Conservation (phyloP, 1,140 invertebrate species). For the Mylabris phalerata region DNA sequence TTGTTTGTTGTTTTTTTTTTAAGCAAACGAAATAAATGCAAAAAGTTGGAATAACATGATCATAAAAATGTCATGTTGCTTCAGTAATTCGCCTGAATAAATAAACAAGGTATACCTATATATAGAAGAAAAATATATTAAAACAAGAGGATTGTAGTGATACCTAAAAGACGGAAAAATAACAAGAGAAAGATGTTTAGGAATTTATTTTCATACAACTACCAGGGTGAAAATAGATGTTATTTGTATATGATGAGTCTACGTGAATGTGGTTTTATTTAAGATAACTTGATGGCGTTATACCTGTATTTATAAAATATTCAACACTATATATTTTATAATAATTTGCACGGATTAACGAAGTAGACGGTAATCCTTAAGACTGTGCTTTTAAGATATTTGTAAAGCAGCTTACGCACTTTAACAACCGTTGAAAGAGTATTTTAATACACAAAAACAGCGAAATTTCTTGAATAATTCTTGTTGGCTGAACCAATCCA, state of each 20-base stretch:
- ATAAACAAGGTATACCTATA: too few species aligned
- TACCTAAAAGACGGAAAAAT: slow-evolving; percentile 13
- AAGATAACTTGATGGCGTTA: slow-evolving; percentile 9
- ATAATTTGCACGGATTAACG: slow-evolving; percentile 16
- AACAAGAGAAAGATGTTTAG: slow-evolving; percentile 15
- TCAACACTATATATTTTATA: slow-evolving; percentile 15
- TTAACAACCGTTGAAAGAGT: slow-evolving; percentile 13
- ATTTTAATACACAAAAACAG: slow-evolving; percentile 3
- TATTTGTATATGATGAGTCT: slow-evolving; percentile 6
- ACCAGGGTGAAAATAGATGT: neutral
- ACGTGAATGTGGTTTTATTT: slow-evolving; percentile 4
- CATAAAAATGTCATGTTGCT: too few species aligned
- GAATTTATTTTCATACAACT: slow-evolving; percentile 15
- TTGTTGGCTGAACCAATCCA: too few species aligned
- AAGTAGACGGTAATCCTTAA: slow-evolving; percentile 13
- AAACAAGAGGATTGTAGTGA: neutral
- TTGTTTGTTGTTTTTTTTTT: too few species aligned
- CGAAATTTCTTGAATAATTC: slow-evolving; percentile 12
- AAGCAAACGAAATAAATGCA: too few species aligned
- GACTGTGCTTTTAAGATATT: slow-evolving; percentile 17
- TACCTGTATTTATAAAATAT: slow-evolving; percentile 12
- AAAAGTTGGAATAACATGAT: too few species aligned
- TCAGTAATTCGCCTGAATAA: too few species aligned
- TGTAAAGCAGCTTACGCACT: slow-evolving; percentile 14
- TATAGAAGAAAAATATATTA: too few species aligned